Base-by-base conservation (phyloP, 2,888 invertebrate species). In the Resseliella maxima region DNA sequence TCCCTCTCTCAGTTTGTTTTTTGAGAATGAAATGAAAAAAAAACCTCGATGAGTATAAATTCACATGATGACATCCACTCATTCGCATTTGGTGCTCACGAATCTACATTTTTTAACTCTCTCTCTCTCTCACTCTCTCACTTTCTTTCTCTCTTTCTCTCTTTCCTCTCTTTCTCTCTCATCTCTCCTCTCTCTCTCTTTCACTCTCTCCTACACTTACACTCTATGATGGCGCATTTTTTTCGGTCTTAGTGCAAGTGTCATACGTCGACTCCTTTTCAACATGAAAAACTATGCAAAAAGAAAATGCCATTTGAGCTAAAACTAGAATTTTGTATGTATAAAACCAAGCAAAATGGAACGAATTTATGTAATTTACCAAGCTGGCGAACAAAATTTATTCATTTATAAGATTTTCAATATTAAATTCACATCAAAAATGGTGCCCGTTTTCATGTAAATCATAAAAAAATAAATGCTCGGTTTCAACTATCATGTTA, bases 51-150 rank as follows among this genome's bases (percentile, higher is more conserved):
- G 72, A 72, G 35, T 72, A 72, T 72, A 72, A 31, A 72, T 72
- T 72, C 72, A 72, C 72, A 72, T 72, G 72, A 72, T 72, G 72
- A 72, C 72, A 72, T 72, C 72, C 72, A 72, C 72, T 72, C 72
- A 72, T 72, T 27, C 27, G 72, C 72, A 72, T 72, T 72, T 72
- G 72, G 72, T 72, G 72, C 72, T 35, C 72, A 72, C 31, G 31
- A 72, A 59, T 24, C 10, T 59, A 24, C 59, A n/a, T 24, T 59
- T 59, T 59, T 59, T n/a, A n/a, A 45, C 3, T 27, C 59, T 59
- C 24, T 15, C 24, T 3, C 6, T 27, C 5, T 5, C 24, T 3
- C 27, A 12, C 27, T 72, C 3, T 72, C 12, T 72, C n/a, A 45
- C 3, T 27, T 24, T 59, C 24, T 15, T 3, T 3, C 6, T 27